phyloP scores from a whole-genome alignment of 2,113 vertebrate species.

The Catagonus wagneri region DNA sequence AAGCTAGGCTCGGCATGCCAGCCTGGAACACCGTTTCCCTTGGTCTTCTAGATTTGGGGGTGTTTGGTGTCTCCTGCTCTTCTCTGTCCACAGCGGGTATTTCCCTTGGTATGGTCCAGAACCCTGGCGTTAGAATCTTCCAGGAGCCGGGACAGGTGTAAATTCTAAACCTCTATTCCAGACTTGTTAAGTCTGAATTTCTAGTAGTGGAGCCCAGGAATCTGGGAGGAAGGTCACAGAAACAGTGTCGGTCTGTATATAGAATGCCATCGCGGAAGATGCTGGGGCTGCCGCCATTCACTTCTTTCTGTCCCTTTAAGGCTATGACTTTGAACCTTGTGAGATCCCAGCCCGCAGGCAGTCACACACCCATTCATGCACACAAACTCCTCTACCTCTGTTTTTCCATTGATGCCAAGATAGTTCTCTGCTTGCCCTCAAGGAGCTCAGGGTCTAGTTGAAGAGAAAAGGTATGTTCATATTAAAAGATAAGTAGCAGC shows the following conservation, averaged over 20 bases:
- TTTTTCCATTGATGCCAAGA: background rate
- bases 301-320: background rate
- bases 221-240: background rate
- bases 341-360: background rate
- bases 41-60: background rate
- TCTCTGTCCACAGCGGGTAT: background rate
- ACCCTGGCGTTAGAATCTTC: background rate
- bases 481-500: background rate
- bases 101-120: background rate
- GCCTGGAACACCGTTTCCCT: background rate
- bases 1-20: background rate
- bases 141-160: background rate
- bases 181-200: background rate
- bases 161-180: background rate
- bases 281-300: too few relatives aligned
- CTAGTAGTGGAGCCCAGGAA: background rate
- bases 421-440: background rate
- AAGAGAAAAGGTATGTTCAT: background rate
- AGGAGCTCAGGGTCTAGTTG: background rate
- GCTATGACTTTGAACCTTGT: background rate
- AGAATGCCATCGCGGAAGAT: background rate
- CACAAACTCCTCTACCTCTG: fast-evolving
- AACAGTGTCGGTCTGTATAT: background rate
- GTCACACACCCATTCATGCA: background rate
- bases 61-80: background rate